phyloP scores from a whole-genome alignment of 1,140 invertebrate genomes.

The Bombus confusus region DNA sequence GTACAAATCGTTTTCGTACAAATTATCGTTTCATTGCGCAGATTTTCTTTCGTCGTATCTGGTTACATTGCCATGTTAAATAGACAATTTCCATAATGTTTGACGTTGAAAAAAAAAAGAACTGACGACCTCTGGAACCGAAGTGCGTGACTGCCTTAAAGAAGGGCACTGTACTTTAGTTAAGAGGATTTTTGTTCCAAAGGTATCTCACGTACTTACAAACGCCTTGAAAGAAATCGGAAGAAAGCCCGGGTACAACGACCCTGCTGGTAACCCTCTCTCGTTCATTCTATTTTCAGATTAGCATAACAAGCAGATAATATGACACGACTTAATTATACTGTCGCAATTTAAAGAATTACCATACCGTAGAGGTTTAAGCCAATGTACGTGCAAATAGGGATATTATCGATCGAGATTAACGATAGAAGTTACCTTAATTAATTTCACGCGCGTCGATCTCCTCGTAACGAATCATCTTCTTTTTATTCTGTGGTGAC shows the following conservation, averaged over 20 bases:
- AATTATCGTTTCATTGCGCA: not conserved
- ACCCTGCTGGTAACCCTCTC: conserved; percentile 10
- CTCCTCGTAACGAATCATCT: too few species aligned
- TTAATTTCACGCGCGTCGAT: not conserved
- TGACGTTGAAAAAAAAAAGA: not conserved
- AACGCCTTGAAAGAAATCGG: conserved; percentile 12
- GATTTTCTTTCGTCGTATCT: not conserved
- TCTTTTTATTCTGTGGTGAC: not conserved
- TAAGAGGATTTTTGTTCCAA: conserved; percentile 30
- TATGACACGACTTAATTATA: conserved; percentile 34
- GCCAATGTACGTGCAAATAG: not conserved
- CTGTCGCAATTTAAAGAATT: conserved; percentile 27
- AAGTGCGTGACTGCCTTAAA: not conserved
- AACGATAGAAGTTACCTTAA: not conserved
- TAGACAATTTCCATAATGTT: not conserved
- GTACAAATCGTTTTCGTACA: not conserved
- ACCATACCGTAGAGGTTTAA: conserved; percentile 1
- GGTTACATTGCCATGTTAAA: not conserved
- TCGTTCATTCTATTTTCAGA: conserved; percentile 39
- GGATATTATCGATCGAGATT: conserved; percentile 4
- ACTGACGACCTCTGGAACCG: not conserved
- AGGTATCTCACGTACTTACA: conserved; percentile 18
- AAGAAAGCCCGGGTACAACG: conserved; percentile 8
- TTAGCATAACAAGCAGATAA: conserved; percentile 29
- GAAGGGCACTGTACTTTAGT: not conserved